These are phyloP conservation scores for Bombus ignitus DNA, from an alignment of 1,140 invertebrate species.

Conservation along the genomic window DNA sequence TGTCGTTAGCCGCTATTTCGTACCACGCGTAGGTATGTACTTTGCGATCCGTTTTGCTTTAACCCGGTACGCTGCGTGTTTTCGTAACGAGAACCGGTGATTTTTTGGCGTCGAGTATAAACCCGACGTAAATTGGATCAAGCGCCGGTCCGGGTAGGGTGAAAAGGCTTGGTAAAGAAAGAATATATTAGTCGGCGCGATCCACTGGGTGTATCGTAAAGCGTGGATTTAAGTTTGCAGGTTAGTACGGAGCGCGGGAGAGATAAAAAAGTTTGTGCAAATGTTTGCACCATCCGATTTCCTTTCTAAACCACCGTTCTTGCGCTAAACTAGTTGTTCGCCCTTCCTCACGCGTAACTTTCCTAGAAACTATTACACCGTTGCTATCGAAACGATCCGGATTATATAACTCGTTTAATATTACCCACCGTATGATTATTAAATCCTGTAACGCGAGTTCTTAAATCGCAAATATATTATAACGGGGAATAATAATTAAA, in stretches of 20 bases:
- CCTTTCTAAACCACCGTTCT: not conserved
- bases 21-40: not conserved
- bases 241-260: too few relatives aligned
- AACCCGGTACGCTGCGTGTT: not conserved
- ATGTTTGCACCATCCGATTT: not conserved
- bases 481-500: not conserved
- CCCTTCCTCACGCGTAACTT: not conserved
- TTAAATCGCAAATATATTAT: not conserved
- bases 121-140: not conserved
- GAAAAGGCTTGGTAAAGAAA: not conserved
- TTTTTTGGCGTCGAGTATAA: not conserved
- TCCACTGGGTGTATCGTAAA: not conserved
- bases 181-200: not conserved
- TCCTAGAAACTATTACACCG: not conserved
- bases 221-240: not conserved
- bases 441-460: not conserved
- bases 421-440: too few relatives aligned
- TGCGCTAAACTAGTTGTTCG: not conserved
- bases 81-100: not conserved
- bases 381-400: not conserved
- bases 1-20: not conserved
- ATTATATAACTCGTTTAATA: not conserved
- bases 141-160: not conserved
- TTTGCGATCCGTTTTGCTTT: conserved; percentile 1
- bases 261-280: conserved; percentile 3